Base-by-base conservation (phyloP, 2,888 invertebrate genomes). In the Apamea sordens region DNA sequence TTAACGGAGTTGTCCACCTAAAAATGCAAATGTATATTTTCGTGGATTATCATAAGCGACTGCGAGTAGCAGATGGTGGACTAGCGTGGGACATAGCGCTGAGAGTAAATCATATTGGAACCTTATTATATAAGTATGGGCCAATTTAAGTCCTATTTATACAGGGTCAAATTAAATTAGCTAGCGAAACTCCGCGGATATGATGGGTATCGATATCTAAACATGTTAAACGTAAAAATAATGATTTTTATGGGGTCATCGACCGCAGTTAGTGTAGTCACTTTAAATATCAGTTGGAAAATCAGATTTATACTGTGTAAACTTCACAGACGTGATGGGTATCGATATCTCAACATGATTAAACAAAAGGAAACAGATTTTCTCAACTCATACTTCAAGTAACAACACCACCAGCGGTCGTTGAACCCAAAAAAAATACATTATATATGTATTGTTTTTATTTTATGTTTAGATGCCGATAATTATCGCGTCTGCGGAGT, bases 21-120 rank as follows among this genome's bases (percentile, higher is more conserved):
- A 84, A 83, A 77, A 73, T 73, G 68, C 74, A 84, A 84, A 77
- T 84, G 32, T 75, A 84, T 75, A 70, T 81, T 84, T 71, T 74
- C 44, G n/a, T 36, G 63, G 68, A 77, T 84, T 84, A 84, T 74
- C 74, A 74, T 84, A 80, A 80, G 28, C 63, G 68, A 69, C 59
- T 67, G 61, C 50, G 80, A 70, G 68, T 18, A 63, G 63, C 64
- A 77, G 84, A 74, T 74, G 84, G 64, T 28, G 28, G 28, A 53
- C n/a, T 61, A 68, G 28, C 21, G 15, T 32, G 15, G 65, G 56
- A 65, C 59, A 61, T 28, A 50, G 6, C 67, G 73, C 28, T 67
- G 41, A 64, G 44, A 64, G 64, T 73, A 71, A 32, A 70, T 65
- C 36, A 82, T 69, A 73, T 63, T 59, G 18, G 7, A 64, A 32